Percentiles rank a stretch among this genome's conserved stretches.
phyloP scores from a whole-genome alignment of 2,113 vertebrate species.

The Scolopax mira region DNA sequence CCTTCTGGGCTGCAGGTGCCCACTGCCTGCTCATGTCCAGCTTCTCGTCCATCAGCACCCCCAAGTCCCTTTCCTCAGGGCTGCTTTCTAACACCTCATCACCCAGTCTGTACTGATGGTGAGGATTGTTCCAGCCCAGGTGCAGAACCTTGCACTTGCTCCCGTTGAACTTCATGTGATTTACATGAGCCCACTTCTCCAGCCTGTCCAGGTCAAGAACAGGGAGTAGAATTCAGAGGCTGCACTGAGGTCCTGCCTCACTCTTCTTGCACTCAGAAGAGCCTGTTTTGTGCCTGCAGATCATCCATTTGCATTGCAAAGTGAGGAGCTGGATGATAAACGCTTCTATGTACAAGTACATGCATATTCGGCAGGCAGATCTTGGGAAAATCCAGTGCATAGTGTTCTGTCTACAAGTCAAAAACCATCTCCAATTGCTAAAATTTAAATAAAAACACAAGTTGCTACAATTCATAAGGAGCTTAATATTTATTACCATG shows the following conservation, averaged over 20 bases:
- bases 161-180: too few species aligned
- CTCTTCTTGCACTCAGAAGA: neutral
- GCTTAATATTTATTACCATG: constrained; percentile 52
- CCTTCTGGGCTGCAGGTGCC: too few species aligned
- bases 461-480: constrained; percentile 51
- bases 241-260: neutral
- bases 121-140: too few species aligned
- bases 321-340: neutral
- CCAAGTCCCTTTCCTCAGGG: too few species aligned
- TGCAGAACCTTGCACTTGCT: too few species aligned
- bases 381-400: neutral
- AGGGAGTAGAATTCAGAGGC: neutral
- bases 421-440: constrained; percentile 50
- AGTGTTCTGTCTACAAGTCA: constrained; percentile 27
- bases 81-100: too few species aligned
- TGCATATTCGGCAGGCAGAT: neutral
- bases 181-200: too few species aligned
- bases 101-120: too few species aligned
- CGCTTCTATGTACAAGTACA: neutral
- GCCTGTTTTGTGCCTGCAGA: neutral
- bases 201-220: too few species aligned
- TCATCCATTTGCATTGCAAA: constrained; percentile 25
- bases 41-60: too few species aligned
- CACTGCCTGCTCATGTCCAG: too few species aligned
- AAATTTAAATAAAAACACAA: constrained; percentile 52